Evolutionary conservation across 2,888 invertebrate genomes (phyloP).

Genomic region (Archips crataeganus): DNA sequence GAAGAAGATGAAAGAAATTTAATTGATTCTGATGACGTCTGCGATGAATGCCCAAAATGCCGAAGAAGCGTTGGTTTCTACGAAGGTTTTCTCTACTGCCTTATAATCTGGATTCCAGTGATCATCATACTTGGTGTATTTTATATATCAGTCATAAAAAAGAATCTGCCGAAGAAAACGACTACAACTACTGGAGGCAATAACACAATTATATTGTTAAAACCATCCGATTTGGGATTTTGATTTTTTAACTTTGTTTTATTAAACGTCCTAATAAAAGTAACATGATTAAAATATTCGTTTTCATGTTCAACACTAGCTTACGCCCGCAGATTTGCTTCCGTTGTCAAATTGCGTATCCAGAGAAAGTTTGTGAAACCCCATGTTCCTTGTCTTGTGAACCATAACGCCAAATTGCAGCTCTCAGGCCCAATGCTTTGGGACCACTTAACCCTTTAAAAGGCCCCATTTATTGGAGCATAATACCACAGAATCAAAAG

Average conservation of each 20-base stretch:
- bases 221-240: slow-evolving; percentile 70
- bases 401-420: no score
- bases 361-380: no score
- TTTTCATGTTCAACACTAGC: background rate
- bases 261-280: background rate
- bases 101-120: slow-evolving; percentile 66
- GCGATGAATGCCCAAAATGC: slow-evolving; percentile 12
- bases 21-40: background rate
- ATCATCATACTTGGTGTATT: slow-evolving; percentile 58
- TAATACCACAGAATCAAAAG: no score
- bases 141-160: slow-evolving; percentile 59
- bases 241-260: slow-evolving; percentile 48
- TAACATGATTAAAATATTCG: background rate
- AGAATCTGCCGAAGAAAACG: slow-evolving; percentile 43
- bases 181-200: background rate
- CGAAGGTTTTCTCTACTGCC: slow-evolving; percentile 63
- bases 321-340: background rate
- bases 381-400: no score
- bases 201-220: slow-evolving; percentile 48
- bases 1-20: background rate
- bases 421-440: no score
- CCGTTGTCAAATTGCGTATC: no score
- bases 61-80: slow-evolving; percentile 55
- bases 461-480: no score
- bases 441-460: no score